Conservation (phyloP, 2,113 vertebrate genomes). For the Hemicordylus capensis region DNA sequence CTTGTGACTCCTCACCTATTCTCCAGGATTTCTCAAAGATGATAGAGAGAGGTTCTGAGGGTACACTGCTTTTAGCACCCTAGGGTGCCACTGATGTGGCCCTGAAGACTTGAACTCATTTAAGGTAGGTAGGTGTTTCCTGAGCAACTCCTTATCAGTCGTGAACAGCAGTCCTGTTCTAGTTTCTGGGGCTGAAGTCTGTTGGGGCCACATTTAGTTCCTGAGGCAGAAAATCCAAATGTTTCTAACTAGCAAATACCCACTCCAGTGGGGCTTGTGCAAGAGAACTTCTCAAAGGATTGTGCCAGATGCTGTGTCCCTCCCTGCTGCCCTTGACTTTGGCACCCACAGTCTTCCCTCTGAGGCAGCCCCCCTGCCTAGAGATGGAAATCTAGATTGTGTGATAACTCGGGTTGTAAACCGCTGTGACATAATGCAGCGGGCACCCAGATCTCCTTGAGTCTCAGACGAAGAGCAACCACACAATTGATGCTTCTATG, state of each 20-base stretch:
- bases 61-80: too few species aligned
- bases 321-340: not conserved
- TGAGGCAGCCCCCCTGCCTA: not conserved
- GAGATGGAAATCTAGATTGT: not conserved
- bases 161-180: too few species aligned
- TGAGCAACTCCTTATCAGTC: too few species aligned
- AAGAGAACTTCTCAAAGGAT: not conserved
- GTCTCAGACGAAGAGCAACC: not conserved
- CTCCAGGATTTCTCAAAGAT: too few species aligned
- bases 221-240: not conserved
- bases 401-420: not conserved
- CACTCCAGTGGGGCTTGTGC: too few species aligned
- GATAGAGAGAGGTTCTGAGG: too few species aligned
- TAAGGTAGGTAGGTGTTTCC: too few species aligned
- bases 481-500: conserved; percentile 10
- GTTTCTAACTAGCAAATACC: not conserved
- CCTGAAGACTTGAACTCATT: too few species aligned
- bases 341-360: not conserved
- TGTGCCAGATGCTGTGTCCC: not conserved
- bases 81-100: too few species aligned
- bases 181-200: too few species aligned
- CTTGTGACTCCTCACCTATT: too few species aligned
- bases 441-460: not conserved
- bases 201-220: too few species aligned
- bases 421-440: not conserved